phyloP scores from a whole-genome alignment of 2,797 vertebrate genomes.

The Kryptopterus vitreolus region DNA sequence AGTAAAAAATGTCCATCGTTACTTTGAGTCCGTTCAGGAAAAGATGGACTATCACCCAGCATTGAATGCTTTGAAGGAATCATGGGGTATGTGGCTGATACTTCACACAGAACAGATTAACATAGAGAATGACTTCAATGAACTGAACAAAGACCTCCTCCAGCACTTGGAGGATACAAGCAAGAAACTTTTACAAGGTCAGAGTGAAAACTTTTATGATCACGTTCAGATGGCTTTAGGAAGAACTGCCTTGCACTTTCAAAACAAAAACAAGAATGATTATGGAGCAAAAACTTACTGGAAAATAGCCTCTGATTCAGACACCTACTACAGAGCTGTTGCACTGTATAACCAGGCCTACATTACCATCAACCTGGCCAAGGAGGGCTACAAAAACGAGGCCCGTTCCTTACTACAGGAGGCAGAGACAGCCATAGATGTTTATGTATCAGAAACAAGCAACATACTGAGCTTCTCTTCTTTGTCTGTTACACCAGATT shows the following conservation, averaged over 20 bases:
- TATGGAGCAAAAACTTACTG: constrained; percentile 50
- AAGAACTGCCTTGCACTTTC: constrained; percentile 44
- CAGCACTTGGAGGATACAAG: not conserved
- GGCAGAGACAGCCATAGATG: constrained; percentile 28
- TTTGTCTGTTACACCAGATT: constrained; percentile 30
- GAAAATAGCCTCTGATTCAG: constrained; percentile 27
- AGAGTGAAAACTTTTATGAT: constrained; percentile 48
- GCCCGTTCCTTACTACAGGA: constrained; percentile 37
- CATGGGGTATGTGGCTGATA: constrained; percentile 54
- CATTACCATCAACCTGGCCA: constrained; percentile 49
- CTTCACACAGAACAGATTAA: constrained; percentile 45
- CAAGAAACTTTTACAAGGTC: constrained; percentile 22
- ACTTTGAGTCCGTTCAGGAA: not conserved
- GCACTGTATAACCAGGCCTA: constrained; percentile 56
- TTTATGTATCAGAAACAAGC: constrained; percentile 45
- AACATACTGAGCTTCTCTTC: constrained; percentile 38
- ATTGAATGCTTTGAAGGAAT: constrained; percentile 55
- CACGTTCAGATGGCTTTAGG: constrained; percentile 48
- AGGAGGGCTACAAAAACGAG: constrained; percentile 34
- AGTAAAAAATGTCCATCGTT: not conserved
- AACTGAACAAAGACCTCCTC: constrained; percentile 33
- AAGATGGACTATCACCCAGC: constrained; percentile 51
- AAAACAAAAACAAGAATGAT: constrained; percentile 31
- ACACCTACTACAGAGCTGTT: constrained; percentile 44
- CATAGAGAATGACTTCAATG: constrained; percentile 24